Evolutionary conservation across 2,113 vertebrate species (phyloP).

Genomic region (Zapornia atra): DNA sequence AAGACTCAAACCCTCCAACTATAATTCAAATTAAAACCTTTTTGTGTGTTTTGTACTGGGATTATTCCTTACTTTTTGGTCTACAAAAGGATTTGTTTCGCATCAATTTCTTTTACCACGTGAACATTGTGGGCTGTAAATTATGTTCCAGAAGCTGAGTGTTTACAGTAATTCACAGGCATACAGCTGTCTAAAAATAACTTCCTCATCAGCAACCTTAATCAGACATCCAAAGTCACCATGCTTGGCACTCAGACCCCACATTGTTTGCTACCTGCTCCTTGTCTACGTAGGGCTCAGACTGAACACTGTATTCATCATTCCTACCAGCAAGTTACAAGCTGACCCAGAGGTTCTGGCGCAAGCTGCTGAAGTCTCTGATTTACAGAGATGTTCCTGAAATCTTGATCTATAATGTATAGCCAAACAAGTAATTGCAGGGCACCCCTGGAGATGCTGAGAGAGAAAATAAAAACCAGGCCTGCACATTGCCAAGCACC

Average conservation of each 20-base stretch:
- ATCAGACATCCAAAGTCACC: background rate
- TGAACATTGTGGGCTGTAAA: background rate
- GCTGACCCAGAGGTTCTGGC: background rate
- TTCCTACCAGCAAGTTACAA: background rate
- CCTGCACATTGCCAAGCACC: background rate
- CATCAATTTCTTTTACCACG: background rate
- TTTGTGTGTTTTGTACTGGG: background rate
- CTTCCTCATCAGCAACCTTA: background rate
- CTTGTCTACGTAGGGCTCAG: accelerated
- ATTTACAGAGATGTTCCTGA: background rate
- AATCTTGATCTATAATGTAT: background rate
- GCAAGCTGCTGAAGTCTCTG: background rate
- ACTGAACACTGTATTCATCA: background rate
- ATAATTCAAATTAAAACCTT: background rate
- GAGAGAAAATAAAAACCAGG: background rate
- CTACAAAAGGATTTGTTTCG: background rate
- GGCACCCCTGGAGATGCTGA: background rate
- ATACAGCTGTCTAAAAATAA: background rate
- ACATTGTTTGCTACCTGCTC: background rate
- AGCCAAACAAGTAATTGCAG: background rate
- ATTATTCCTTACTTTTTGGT: background rate
- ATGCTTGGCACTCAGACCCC: background rate
- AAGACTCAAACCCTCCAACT: background rate
- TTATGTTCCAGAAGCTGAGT: background rate
- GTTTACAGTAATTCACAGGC: background rate